Base-by-base conservation (phyloP, 2,888 invertebrate genomes). In the Eucera pruinosa region DNA sequence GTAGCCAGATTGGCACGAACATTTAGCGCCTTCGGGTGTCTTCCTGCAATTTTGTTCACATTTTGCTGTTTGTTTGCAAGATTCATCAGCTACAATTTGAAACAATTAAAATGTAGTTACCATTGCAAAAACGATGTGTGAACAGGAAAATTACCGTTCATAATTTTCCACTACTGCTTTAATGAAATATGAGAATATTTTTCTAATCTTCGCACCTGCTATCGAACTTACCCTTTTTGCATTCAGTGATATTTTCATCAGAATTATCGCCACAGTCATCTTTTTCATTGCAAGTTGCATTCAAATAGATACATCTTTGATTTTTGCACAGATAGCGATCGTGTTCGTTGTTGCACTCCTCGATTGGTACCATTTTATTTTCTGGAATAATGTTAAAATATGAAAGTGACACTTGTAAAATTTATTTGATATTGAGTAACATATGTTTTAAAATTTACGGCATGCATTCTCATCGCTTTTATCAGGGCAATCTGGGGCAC, bases 381-480 rank as follows among this genome's bases (percentile, higher is more conserved):
- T 84, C 93, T 93, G 61, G 5, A 77, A 79, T 75, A 71, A 11
- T n/a, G 15, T 25, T 11, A 9, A 69, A 41, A 54, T 11, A 55
- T 20, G 20, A 36, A 55, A 33, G 3, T 33, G 3, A 7, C 3
- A 33, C 7, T 33, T 33, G 33, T 30, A 20, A 15, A 5, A 4
- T 54, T 18, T 18, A 1, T 11, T 6, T 36, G 5, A 13, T 2
- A 2, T 33, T 9, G 11, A 43, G 27, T 6, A 1, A n/a, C n/a
- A 55, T 60, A n/a, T 30, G 48, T 47, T 66, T 62, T 13, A 43
- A 15, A 90, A 91, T 27, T 93, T 91, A 93, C 94, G 91, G 83
- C 97, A 97, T 3, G 94, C 94, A 0, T 93, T 93, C 91, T 97
- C 97, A 87, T 97, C 97, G 11, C 94, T 94, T 0, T 94, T 94